Evolutionary conservation across 1,140 invertebrate genomes (phyloP).

Genomic region (Diplogasteroides magnus): DNA sequence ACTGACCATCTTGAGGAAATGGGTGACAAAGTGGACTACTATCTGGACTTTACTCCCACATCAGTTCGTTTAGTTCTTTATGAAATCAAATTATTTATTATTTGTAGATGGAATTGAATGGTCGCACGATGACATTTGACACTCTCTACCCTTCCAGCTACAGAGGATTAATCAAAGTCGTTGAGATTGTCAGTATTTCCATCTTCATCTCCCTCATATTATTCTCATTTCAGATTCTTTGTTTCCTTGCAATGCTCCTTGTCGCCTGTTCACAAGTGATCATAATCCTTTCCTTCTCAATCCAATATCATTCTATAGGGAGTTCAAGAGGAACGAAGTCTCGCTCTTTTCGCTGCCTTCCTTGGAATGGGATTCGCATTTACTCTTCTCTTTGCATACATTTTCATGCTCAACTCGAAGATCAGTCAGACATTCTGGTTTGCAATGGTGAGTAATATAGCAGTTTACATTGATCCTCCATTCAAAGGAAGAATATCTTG

Average conservation of each 20-base stretch:
- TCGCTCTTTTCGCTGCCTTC: neutral
- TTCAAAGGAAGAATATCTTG: neutral
- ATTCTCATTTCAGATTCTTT: neutral
- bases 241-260: neutral
- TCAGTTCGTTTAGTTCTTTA: too few species aligned
- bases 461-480: neutral
- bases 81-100: too few species aligned
- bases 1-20: too few species aligned
- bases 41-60: too few species aligned
- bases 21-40: too few species aligned
- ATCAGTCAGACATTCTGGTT: neutral
- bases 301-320: neutral
- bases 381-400: neutral
- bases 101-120: too few species aligned
- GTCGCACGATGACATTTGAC: too few species aligned
- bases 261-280: neutral
- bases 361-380: neutral
- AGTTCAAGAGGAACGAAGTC: neutral
- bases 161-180: neutral
- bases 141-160: neutral
- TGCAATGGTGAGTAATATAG: neutral
- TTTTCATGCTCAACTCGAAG: neutral
- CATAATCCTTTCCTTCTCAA: neutral
- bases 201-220: neutral
- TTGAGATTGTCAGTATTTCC: neutral